phyloP scores from a whole-genome alignment of 2,888 invertebrate genomes.

The Cataglyphis cursor region DNA sequence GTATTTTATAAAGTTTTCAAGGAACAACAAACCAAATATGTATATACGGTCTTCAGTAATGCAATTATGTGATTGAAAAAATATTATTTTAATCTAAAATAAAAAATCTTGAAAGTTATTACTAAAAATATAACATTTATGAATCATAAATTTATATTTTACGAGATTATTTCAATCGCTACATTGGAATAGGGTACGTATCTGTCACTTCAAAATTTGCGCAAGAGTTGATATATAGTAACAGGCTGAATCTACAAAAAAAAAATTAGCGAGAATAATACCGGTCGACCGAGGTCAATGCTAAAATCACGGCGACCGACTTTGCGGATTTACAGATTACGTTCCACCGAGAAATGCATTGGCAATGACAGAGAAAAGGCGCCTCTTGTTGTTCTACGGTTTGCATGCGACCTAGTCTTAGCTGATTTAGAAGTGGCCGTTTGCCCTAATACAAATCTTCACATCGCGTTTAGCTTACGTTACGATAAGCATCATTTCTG shows the following conservation, averaged over 20 bases:
- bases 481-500: constrained; percentile 20
- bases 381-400: constrained; percentile 68
- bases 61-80: not conserved
- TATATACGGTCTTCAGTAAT: not conserved
- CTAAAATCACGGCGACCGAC: constrained; percentile 66
- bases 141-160: not conserved
- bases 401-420: constrained; percentile 78
- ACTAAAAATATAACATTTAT: not conserved
- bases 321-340: constrained; percentile 57
- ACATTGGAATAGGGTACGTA: not conserved
- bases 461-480: constrained; percentile 34
- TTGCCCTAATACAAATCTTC: constrained; percentile 62
- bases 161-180: not conserved
- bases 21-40: not conserved
- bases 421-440: constrained; percentile 74
- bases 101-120: not conserved
- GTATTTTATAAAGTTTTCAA: not conserved
- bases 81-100: not conserved
- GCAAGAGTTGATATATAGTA: not conserved
- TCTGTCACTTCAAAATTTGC: not conserved
- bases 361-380: constrained; percentile 63
- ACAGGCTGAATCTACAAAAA: constrained; percentile 28
- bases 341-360: constrained; percentile 65
- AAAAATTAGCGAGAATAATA: constrained; percentile 50
- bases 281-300: constrained; percentile 73